phyloP scores from a whole-genome alignment of 2,113 vertebrate genomes.

The Ibidorhyncha struthersii region DNA sequence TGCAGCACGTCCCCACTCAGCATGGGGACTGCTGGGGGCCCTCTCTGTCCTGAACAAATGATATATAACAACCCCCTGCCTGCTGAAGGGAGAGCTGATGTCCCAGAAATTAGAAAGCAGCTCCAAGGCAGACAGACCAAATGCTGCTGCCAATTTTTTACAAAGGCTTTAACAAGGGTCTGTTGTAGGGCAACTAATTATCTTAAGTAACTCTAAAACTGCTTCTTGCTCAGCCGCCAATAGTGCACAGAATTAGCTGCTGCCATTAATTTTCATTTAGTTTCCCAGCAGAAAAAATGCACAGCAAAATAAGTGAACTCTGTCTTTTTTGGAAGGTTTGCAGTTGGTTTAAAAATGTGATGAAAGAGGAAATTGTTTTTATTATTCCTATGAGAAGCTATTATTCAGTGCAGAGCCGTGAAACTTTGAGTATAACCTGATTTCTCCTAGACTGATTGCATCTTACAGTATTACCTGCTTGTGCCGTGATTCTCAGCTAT shows the following conservation, averaged over 20 bases:
- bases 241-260: neutral
- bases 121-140: neutral
- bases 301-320: neutral
- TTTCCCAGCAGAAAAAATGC: neutral
- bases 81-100: neutral
- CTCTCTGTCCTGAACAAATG: neutral
- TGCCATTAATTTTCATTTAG: conserved; percentile 1
- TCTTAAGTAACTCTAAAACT: neutral
- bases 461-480: conserved; percentile 8
- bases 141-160: neutral
- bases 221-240: neutral
- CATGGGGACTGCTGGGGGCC: neutral
- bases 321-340: neutral
- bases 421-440: conserved; percentile 28
- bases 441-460: conserved; percentile 12
- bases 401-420: conserved; percentile 15
- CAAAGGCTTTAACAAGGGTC: neutral
- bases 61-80: neutral
- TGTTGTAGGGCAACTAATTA: neutral
- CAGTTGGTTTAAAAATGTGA: neutral
- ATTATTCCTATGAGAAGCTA: conserved; percentile 33
- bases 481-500: neutral
- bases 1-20: neutral
- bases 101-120: neutral
- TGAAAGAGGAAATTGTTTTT: conserved; percentile 49